These are phyloP conservation scores for Conistra vaccinii DNA, from an alignment of 2,888 invertebrate species.

Conservation along the genomic window DNA sequence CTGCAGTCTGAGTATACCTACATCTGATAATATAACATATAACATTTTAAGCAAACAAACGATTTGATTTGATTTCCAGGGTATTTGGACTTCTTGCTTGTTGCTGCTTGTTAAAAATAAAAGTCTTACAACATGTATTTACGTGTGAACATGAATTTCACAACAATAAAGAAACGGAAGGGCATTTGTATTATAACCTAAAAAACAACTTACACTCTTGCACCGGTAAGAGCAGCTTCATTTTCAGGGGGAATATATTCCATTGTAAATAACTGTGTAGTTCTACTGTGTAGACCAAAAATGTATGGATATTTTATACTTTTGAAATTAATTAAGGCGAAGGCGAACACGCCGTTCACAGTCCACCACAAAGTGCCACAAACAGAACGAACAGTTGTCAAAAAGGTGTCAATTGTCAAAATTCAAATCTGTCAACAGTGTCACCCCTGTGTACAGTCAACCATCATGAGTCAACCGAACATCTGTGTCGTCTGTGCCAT, in stretches of 20 bases:
- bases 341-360: conserved; percentile 28
- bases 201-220: conserved; percentile 83
- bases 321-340: background rate
- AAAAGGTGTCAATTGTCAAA: background rate
- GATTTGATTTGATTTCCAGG: background rate
- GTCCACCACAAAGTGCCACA: background rate
- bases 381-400: background rate
- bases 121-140: background rate
- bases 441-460: too few relatives aligned
- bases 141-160: conserved; percentile 6
- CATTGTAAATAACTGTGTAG: conserved; percentile 71
- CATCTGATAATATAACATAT: too few relatives aligned
- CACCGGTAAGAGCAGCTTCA: conserved; percentile 71
- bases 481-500: too few relatives aligned
- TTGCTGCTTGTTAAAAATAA: background rate
- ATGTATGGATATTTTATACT: background rate
- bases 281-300: background rate
- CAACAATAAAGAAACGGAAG: background rate
- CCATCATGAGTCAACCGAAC: too few relatives aligned
- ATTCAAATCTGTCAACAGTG: background rate
- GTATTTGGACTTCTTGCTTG: background rate
- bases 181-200: conserved; percentile 52
- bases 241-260: conserved; percentile 85
- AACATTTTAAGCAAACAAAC: too few relatives aligned
- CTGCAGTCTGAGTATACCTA: too few relatives aligned